Percentiles rank a stretch among this genome's conserved stretches.
phyloP scores from a whole-genome alignment of 2,113 vertebrate species.

The Circaetus cinerascens region DNA sequence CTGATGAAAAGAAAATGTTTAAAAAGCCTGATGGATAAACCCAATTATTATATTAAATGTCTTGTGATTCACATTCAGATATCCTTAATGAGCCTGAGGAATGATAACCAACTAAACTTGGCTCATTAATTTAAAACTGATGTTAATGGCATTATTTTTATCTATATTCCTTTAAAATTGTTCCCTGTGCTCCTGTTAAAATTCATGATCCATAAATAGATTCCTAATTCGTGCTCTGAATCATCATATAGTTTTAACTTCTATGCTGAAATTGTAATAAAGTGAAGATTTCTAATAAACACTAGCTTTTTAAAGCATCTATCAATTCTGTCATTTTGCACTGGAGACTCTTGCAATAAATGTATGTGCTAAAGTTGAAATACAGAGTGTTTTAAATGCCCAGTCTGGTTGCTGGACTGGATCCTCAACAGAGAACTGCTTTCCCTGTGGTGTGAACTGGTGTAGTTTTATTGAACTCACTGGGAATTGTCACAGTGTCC shows the following conservation, averaged over 20 bases:
- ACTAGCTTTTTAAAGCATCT: neutral
- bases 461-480: neutral
- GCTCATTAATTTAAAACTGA: constrained; percentile 1
- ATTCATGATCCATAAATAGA: neutral
- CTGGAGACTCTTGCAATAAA: neutral
- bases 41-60: neutral
- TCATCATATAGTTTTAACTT: neutral
- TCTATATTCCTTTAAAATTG: neutral
- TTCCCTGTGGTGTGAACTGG: neutral
- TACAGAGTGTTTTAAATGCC: neutral
- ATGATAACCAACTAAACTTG: neutral
- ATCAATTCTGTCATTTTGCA: neutral
- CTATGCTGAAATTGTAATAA: neutral
- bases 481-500: neutral
- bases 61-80: neutral
- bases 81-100: neutral
- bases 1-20: neutral
- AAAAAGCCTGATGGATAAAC: neutral
- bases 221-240: neutral
- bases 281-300: neutral
- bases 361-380: accelerated
- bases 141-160: constrained; percentile 1
- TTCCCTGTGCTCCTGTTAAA: constrained; percentile 2
- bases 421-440: neutral
- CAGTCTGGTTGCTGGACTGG: neutral